Evolutionary conservation across 2,888 invertebrate species (phyloP).

Genomic region (Sinhomidia bicolor): DNA sequence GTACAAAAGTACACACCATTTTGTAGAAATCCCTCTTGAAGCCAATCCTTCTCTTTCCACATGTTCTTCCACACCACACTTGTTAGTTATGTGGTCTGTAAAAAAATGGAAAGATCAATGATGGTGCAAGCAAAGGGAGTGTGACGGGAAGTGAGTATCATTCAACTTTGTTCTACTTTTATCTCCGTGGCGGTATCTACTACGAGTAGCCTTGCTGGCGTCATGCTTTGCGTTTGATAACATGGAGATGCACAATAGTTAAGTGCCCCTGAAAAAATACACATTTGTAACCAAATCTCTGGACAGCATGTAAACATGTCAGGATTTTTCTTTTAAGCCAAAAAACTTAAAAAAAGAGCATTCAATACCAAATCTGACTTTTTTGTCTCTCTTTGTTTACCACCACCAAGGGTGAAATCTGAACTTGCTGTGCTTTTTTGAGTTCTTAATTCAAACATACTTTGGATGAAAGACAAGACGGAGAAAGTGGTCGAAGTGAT

Average conservation of each 20-base stretch:
- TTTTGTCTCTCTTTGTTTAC: not conserved
- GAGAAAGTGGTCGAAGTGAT: too few species aligned
- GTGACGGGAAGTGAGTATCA: not conserved
- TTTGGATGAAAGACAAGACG: too few species aligned
- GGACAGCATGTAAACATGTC: not conserved
- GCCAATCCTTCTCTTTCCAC: not conserved
- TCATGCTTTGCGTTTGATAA: not conserved
- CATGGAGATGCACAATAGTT: not conserved
- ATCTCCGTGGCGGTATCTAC: not conserved
- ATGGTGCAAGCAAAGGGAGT: not conserved
- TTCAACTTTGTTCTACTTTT: not conserved
- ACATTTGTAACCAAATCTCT: slow-evolving; percentile 19
- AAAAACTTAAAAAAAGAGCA: not conserved
- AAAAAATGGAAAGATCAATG: not conserved
- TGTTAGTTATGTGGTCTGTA: not conserved
- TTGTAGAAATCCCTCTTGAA: slow-evolving; percentile 3
- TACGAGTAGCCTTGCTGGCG: not conserved
- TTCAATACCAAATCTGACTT: not conserved
- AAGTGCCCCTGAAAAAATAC: not conserved
- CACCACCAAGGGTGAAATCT: too few species aligned
- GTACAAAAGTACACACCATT: not conserved
- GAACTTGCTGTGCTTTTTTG: too few species aligned
- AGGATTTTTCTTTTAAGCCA: not conserved
- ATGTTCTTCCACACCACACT: not conserved
- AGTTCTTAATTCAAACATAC: too few species aligned